Base-by-base conservation (phyloP, 2,888 invertebrate genomes). In the Ischnura elegans region DNA sequence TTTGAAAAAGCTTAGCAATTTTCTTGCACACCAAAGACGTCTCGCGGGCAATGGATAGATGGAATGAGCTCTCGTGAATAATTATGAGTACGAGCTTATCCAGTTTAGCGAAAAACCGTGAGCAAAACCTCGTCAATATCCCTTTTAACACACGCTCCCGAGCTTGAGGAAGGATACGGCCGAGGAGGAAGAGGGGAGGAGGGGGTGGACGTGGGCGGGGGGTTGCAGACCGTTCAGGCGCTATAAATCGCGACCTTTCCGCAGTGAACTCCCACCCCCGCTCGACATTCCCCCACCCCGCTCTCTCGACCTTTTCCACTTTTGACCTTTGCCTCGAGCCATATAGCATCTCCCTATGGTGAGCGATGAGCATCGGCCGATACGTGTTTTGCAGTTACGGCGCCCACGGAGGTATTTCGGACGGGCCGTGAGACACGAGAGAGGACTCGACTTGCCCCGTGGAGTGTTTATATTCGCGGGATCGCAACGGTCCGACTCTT, bases 251-350 rank as follows among this genome's bases (percentile, higher is more conserved):
- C 19, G 55, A 87, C 55, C 87, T 87, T 87, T 87, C 51, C 42
- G 19, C 55, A 1, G 51, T 36, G 29, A 87, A 55, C 51, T 42
- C 42, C 42, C 87, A 16, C 51, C 61, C 51, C 61, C 25, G 55
- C 55, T 87, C 87, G 87, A 55, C 55, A 87, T 87, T 87, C 61
- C 55, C 5, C 42, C 42, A 10, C 55, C 36, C 76, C 36, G 29
- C 76, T n/a, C 76, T 76, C 87, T 51, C 42, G 42, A 87, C 55
- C 87, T 55, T 87, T 87, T 55, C 87, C 51, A 55, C 55, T 55
- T 36, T 55, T 87, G 87, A 87, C 87, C 87, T 87, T 87, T 87
- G 51, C 55, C 42, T 87, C 36, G 6, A 21, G 29, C 6, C n/a
- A 36, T 2, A 10, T 2, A 25, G 42, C 1, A 0, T 51, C 42